phyloP scores from a whole-genome alignment of 2,888 invertebrate genomes.

The Chalcis sispes region DNA sequence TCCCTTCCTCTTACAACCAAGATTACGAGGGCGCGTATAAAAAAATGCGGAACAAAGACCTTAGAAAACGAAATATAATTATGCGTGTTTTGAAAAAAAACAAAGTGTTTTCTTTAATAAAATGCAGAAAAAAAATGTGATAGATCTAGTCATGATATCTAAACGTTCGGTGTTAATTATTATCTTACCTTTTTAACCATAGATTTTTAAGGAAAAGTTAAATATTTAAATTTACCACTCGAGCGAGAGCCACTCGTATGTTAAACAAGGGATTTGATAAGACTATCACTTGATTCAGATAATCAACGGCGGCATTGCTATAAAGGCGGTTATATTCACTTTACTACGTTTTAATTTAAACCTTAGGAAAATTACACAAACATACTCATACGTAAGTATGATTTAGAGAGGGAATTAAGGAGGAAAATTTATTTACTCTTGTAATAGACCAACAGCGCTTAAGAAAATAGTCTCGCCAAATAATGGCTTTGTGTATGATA shows the following conservation, averaged over 20 bases:
- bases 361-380: conserved; percentile 44
- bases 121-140: neutral
- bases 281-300: conserved; percentile 45
- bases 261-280: conserved; percentile 50
- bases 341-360: conserved; percentile 35
- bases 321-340: conserved; percentile 47
- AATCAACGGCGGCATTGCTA: conserved; percentile 36
- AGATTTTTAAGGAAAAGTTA: conserved; percentile 8
- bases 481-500: too few species aligned
- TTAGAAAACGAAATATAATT: too few species aligned
- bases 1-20: neutral
- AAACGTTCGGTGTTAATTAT: too few species aligned
- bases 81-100: too few species aligned
- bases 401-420: conserved; percentile 34
- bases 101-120: too few species aligned
- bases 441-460: too few species aligned
- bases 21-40: conserved; percentile 20
- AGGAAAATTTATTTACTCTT: conserved; percentile 35
- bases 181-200: neutral
- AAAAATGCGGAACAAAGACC: too few species aligned
- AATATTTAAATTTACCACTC: neutral
- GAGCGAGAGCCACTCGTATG: neutral
- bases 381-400: conserved; percentile 37
- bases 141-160: too few species aligned
- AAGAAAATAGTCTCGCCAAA: too few species aligned